phyloP scores from a whole-genome alignment of 2,797 vertebrate genomes.

The Phoebastria nigripes region DNA sequence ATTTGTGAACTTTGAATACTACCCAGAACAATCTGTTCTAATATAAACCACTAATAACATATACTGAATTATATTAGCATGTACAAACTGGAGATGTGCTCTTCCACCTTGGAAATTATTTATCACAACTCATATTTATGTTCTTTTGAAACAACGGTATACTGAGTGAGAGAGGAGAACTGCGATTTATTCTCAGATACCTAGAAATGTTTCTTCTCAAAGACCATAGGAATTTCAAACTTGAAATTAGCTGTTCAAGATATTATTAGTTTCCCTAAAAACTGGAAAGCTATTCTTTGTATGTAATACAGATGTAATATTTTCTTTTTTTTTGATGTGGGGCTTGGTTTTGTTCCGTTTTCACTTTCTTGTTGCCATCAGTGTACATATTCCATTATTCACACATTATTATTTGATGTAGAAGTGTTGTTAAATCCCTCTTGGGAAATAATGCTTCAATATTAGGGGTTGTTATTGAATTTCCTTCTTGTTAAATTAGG shows the following conservation, averaged over 20 bases:
- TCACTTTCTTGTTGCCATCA: not conserved
- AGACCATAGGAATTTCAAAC: not conserved
- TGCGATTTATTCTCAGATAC: not conserved
- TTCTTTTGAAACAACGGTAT: not conserved
- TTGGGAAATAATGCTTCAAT: slow-evolving; percentile 58
- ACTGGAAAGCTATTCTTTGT: not conserved
- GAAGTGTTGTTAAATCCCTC: slow-evolving; percentile 33
- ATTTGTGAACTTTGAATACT: not conserved
- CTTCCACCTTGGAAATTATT: not conserved
- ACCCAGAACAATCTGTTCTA: not conserved
- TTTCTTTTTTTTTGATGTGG: not conserved
- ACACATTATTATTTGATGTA: slow-evolving; percentile 57
- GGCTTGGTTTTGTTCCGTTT: rapidly evolving
- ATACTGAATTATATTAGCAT: not conserved
- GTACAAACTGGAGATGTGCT: not conserved
- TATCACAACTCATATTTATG: not conserved
- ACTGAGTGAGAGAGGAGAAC: not conserved
- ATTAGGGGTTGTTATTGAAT: slow-evolving; percentile 61
- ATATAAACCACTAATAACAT: not conserved
- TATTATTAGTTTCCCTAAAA: not conserved
- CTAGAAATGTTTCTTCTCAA: not conserved
- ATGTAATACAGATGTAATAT: not conserved
- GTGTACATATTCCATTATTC: slow-evolving; percentile 27
- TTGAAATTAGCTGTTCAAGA: not conserved
- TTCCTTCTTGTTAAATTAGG: slow-evolving; percentile 62